Conservation (phyloP, 2,797 vertebrate species). For the Uromys caudimaculatus region DNA sequence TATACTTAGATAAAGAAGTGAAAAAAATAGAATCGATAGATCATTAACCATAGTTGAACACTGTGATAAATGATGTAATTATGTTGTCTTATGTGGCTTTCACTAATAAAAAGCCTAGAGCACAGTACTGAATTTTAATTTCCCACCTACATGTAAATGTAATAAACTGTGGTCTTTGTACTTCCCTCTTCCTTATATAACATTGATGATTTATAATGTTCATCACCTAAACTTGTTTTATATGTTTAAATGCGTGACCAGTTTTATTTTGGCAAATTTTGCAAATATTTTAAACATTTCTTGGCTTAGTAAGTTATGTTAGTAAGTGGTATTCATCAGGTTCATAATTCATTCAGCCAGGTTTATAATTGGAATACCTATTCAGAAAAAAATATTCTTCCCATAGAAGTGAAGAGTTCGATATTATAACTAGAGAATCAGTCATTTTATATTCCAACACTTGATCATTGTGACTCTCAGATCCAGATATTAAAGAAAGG, state of each 20-base stretch:
- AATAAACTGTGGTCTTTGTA: neutral
- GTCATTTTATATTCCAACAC: neutral
- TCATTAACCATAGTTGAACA: slow-evolving; percentile 22
- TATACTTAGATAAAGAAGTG: neutral
- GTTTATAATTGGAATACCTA: neutral
- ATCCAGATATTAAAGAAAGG: neutral
- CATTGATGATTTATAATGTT: neutral
- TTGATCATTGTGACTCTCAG: neutral
- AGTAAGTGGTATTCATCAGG: neutral
- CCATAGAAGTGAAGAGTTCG: neutral
- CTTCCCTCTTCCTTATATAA: neutral
- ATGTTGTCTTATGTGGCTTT: neutral
- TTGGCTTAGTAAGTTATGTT: neutral
- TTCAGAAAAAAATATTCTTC: neutral
- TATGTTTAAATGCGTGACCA: neutral
- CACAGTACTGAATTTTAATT: neutral
- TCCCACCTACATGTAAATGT: neutral
- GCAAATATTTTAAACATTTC: neutral
- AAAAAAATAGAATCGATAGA: neutral
- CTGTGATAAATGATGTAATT: neutral
- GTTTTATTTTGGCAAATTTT: neutral
- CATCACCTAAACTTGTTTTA: neutral
- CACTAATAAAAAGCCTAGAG: neutral
- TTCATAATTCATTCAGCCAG: neutral
- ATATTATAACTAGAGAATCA: neutral